Percentiles rank a stretch among this genome's conserved stretches.
Evolutionary conservation across 53 echinoderm and acorn worm species (phyloP).

Genomic region (Echinarachnius parma): DNA sequence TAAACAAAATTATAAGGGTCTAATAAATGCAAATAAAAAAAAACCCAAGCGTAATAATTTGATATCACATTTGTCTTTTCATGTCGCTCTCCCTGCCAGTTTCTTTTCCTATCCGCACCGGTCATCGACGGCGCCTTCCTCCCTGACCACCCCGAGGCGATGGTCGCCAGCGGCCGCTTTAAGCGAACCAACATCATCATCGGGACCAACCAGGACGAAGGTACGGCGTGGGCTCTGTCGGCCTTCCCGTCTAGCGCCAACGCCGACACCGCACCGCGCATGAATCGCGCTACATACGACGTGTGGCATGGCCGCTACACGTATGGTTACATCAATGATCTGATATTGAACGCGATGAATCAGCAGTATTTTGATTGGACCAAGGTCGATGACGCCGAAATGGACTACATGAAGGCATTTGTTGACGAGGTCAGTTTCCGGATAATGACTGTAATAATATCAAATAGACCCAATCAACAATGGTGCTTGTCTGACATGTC

Average conservation of each 20-base stretch:
- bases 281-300: slow-evolving; percentile 34
- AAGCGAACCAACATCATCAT: slow-evolving; percentile 51
- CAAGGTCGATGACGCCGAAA: slow-evolving; percentile 61
- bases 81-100: neutral
- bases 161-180: slow-evolving; percentile 29
- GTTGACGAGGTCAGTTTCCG: slow-evolving; percentile 20
- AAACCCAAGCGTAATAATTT: too few relatives aligned
- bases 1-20: neutral
- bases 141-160: slow-evolving; percentile 32
- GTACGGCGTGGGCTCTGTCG: slow-evolving; percentile 42
- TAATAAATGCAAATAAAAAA: too few relatives aligned
- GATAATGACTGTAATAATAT: neutral
- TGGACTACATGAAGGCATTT: slow-evolving; percentile 64
- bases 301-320: slow-evolving; percentile 33
- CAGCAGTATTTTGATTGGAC: slow-evolving; percentile 78
- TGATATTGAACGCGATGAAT: slow-evolving; percentile 59
- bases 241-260: slow-evolving; percentile 20
- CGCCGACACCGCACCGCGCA: slow-evolving; percentile 21
- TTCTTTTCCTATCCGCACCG: slow-evolving; percentile 49
- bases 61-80: neutral
- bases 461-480: too few relatives aligned
- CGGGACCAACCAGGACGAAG: slow-evolving; percentile 62
- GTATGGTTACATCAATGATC: slow-evolving; percentile 39
- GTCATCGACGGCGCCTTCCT: slow-evolving; percentile 58
- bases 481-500: too few relatives aligned